Evolutionary conservation across 2,888 invertebrate genomes (phyloP), one percentile per base, ranked within the genome.

Genomic region (Pomacea canaliculata): DNA sequence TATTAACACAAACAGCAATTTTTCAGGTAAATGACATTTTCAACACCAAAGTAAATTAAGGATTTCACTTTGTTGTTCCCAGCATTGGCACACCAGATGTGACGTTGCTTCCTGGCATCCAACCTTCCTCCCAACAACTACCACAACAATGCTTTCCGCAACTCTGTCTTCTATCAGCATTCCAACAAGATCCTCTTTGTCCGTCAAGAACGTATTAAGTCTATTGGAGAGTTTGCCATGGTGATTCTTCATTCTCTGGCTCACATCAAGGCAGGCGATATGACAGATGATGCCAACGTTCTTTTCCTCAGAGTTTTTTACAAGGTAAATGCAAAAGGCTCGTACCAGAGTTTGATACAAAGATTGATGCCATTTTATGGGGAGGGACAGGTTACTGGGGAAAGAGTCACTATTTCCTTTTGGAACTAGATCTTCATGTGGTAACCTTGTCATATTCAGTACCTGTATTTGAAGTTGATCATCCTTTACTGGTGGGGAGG

Each of bases 201-300:
- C 49, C 81, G 89, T 13, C 81, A 82, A 56, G 89, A 90, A 80
- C 80, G 90, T 73, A 82, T 90, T 80, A 88, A 89, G 68, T 88
- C 88, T 23, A 88, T 90, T 60, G 90, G 90, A 73, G 89, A 90
- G 81, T 90, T 90, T 83, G 85, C 88, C 16, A 84, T 90, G 68
- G 84, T 90, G 23, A 83, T 90, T n/a, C 78, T 90, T 18, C 89
- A 90, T 81, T 85, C 86, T n/a, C 80, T 90, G 80, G 87, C 89
- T 62, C 90, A 90, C 78, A 89, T 90, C 67, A 84, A 88, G 70
- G 83, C 83, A 16, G 89, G 85, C 48, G 87, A 89, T 73, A 80
- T 90, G 81, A 85, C 85, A 1, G 86, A 89, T 70, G 90, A 90
- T 75, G 76, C 82, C 51, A 87, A 89, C 76, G 84, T 88, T 46